Percentiles rank a stretch among this genome's conserved stretches.
Evolutionary conservation across 2,113 vertebrate species (phyloP).

Genomic region (Agelaius tricolor): DNA sequence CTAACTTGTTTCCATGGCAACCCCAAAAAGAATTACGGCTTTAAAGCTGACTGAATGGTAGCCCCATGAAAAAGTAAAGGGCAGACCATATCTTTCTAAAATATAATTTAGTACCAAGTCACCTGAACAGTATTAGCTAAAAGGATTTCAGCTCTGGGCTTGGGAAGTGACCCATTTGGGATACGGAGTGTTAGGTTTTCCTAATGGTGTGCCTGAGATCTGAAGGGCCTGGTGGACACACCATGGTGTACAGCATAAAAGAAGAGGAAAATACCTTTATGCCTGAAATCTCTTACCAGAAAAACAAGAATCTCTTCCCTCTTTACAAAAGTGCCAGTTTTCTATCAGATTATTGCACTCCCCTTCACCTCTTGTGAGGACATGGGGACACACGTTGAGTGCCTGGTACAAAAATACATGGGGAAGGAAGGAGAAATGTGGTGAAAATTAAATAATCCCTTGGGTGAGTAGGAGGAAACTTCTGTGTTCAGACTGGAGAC

Average conservation of each 20-base stretch:
- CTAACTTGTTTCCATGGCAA: conserved; percentile 70
- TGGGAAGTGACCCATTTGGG: conserved; percentile 66
- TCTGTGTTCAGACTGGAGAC: background rate
- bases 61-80: conserved; percentile 70
- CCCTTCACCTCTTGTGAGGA: background rate
- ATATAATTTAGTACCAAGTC: conserved; percentile 71
- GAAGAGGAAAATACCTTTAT: background rate
- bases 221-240: conserved; percentile 8
- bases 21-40: conserved; percentile 53
- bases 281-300: conserved; percentile 26
- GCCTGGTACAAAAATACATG: background rate
- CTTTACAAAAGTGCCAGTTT: background rate
- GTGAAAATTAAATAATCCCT: background rate
- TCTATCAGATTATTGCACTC: background rate
- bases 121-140: conserved; percentile 70
- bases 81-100: conserved; percentile 65
- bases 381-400: background rate
- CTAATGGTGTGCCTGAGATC: conserved; percentile 51
- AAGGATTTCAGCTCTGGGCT: conserved; percentile 59
- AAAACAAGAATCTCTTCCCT: background rate
- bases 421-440: background rate
- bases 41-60: conserved; percentile 63
- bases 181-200: conserved; percentile 49
- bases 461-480: background rate
- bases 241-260: background rate